Base-by-base conservation (phyloP, 2,113 vertebrate species). In the Aramus guarauna region DNA sequence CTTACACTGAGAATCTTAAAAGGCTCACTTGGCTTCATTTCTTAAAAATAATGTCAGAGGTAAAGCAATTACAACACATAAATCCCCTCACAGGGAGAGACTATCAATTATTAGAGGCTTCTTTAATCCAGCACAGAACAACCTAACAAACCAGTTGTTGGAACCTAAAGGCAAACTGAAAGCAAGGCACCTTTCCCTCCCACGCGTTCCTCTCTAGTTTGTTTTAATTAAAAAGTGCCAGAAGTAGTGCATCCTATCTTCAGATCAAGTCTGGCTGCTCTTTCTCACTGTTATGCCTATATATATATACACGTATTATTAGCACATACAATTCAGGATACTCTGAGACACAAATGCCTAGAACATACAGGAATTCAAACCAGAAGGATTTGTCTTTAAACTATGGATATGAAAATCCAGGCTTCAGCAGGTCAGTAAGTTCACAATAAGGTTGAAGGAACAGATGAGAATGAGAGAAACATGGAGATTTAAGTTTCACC, bases 61-160 rank as follows among this genome's bases (percentile, higher is more conserved):
- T 47, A 73, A 77, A 41, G 34, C 58, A 92, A 88, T 48, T 82
- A 50, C 53, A 85, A 79, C 22, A 79, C 58, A 76, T 7, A 82
- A 64, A 73, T 30, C 24, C 18, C 66, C 29, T 83, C 92, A 85
- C 21, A 88, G 78, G 81, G 39, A 94, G 53, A 15, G 26, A 68
- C 77, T 75, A 94, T 72, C 80, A 67, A 26, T 74, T 87, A 71
- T 72, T 64, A 88, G 27, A 85, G 62, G 58, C 58, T 74, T 93
- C 85, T 95, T 84, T 95, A 85, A 94, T 92, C 77, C 68, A 93
- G 92, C 39, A 83, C 22, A 58, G 72, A 88, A 75, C 18, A 82
- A 94, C 84, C 80, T 55, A 96, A 95, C 90, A 82, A 96, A 94
- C 92, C 85, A 90, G 94, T 82, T 76, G 52, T 0, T 92, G 84